Percentiles rank a stretch among this genome's conserved stretches.
Conservation (phyloP, 2,113 vertebrate genomes). For the Melanocharis versteri region DNA sequence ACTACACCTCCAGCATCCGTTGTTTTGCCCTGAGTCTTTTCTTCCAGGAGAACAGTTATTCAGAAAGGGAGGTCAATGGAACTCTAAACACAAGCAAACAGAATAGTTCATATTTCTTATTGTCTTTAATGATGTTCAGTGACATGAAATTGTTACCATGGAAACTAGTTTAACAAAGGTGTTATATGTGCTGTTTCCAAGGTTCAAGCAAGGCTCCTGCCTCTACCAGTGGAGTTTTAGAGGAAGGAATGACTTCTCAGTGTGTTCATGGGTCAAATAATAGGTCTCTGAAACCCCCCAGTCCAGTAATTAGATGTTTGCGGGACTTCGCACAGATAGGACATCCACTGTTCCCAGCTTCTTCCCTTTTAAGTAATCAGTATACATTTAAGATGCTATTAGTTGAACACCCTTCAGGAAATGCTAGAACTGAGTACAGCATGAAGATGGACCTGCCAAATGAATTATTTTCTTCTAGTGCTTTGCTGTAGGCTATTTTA, state of each 20-base stretch:
- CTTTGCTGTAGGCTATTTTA: neutral
- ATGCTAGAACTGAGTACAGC: neutral
- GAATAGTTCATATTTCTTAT: neutral
- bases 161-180: constrained; percentile 52
- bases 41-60: neutral
- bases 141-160: constrained; percentile 47
- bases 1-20: neutral
- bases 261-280: neutral
- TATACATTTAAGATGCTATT: neutral
- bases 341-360: neutral
- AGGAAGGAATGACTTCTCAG: neutral
- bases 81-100: neutral
- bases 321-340: neutral
- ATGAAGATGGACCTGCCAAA: neutral
- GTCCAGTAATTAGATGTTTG: neutral
- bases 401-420: neutral
- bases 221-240: neutral
- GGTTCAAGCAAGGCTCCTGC: neutral
- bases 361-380: neutral
- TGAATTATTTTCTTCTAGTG: neutral
- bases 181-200: neutral
- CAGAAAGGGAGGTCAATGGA: neutral
- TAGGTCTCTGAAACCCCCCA: neutral
- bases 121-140: constrained; percentile 19
- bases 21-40: neutral